Percentiles rank a stretch among this genome's conserved stretches.
phyloP scores from a whole-genome alignment of 2,113 vertebrate genomes.

The Emydura subglobosa region DNA sequence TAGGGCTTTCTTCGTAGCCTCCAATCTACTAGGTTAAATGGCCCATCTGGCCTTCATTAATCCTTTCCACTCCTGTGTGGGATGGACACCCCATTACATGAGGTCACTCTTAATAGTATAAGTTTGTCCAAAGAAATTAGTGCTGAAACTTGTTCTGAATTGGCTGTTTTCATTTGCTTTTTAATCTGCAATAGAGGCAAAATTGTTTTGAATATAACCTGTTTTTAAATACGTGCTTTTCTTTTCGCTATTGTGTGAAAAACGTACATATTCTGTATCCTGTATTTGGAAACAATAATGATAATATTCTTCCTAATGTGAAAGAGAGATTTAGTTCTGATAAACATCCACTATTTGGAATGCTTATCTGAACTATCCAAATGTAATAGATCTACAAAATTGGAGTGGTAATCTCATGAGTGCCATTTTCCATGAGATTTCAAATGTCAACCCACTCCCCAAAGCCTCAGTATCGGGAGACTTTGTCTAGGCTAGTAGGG shows the following conservation, averaged over 20 bases:
- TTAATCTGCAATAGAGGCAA: background rate
- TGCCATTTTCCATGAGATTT: background rate
- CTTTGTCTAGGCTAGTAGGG: background rate
- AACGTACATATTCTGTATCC: background rate
- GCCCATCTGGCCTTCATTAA: background rate
- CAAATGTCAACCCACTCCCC: background rate
- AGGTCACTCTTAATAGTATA: background rate
- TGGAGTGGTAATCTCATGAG: background rate
- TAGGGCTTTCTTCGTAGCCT: background rate
- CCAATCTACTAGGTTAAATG: background rate
- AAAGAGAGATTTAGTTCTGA: background rate
- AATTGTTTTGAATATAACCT: background rate
- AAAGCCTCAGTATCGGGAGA: background rate
- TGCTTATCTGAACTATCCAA: background rate
- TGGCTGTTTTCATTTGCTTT: background rate
- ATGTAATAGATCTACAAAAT: background rate
- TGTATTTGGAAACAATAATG: background rate
- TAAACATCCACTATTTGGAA: too few species aligned
- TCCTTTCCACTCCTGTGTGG: background rate
- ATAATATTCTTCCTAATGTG: background rate
- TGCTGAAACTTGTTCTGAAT: background rate
- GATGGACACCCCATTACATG: background rate
- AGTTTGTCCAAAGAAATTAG: background rate
- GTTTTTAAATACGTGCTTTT: background rate
- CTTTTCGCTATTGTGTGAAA: background rate